These are phyloP conservation scores for Todiramphus chloris DNA, from an alignment of 2,113 vertebrate genomes.

Conservation along the genomic window DNA sequence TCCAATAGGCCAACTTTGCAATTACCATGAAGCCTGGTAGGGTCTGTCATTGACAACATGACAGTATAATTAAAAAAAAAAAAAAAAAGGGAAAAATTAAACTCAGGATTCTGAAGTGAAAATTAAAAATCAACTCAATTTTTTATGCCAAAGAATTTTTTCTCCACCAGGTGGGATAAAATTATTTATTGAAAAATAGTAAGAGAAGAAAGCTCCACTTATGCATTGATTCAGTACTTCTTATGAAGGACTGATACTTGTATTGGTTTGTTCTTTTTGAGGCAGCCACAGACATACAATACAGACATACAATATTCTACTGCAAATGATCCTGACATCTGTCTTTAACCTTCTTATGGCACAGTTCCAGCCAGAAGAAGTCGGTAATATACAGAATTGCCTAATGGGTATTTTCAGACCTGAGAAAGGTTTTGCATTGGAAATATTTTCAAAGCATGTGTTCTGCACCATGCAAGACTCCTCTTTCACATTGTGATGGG, in stretches of 20 bases:
- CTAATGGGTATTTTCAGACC: not conserved
- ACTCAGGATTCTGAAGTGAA: not conserved
- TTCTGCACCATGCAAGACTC: not conserved
- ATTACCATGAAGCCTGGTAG: not conserved
- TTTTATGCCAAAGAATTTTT: not conserved
- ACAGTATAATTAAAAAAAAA: not conserved
- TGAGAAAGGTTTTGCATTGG: not conserved
- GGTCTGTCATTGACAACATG: not conserved
- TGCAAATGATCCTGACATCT: not conserved
- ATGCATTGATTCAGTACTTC: not conserved
- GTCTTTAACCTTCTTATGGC: not conserved
- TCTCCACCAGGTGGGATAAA: not conserved
- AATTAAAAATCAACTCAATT: not conserved
- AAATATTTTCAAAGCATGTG: not conserved
- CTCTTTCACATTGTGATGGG: not conserved
- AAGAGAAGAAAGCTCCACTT: not conserved
- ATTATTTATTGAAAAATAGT: not conserved
- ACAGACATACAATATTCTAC: not conserved
- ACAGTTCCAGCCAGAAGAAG: not conserved
- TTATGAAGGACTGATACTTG: not conserved
- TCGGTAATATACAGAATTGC: not conserved
- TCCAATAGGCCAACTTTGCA: not conserved
- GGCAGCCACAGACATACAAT: not conserved
- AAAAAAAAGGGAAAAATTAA: not conserved
- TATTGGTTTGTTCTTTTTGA: not conserved